phyloP scores from a whole-genome alignment of 2,888 invertebrate genomes.

The Clistopyga incitator region DNA sequence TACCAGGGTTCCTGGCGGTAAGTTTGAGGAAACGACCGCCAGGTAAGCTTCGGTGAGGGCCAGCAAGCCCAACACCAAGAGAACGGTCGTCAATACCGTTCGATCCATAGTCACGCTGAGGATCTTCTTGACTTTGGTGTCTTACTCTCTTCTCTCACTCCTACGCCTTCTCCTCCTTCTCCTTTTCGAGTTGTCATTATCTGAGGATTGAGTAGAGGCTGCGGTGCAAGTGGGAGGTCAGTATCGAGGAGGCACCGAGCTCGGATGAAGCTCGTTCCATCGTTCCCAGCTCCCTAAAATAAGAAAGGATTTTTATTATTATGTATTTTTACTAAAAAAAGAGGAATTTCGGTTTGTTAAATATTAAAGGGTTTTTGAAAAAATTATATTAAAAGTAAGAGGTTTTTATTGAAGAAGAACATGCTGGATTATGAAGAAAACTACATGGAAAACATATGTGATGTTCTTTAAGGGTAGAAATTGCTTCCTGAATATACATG shows the following conservation, averaged over 20 bases:
- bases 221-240: neutral
- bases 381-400: too few relatives aligned
- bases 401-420: too few relatives aligned
- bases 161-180: conserved; percentile 56
- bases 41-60: conserved; percentile 78
- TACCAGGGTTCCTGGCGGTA: conserved; percentile 88
- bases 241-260: neutral
- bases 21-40: conserved; percentile 81
- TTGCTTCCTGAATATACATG: too few relatives aligned
- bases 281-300: conserved; percentile 7
- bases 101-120: conserved; percentile 60
- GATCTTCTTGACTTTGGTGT: conserved; percentile 36
- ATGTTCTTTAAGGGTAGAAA: too few relatives aligned
- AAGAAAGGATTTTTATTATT: neutral
- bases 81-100: conserved; percentile 74
- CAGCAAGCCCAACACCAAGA: conserved; percentile 70
- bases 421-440: too few relatives aligned
- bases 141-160: conserved; percentile 25
- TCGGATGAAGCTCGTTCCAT: neutral
- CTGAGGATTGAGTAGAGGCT: neutral
- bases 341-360: too few relatives aligned
- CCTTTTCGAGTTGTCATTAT: conserved; percentile 8
- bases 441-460: too few relatives aligned
- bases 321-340: neutral
- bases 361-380: too few relatives aligned